These are phyloP conservation scores for Athetis lepigone DNA, from an alignment of 2,888 invertebrate genomes.

Conservation along the genomic window DNA sequence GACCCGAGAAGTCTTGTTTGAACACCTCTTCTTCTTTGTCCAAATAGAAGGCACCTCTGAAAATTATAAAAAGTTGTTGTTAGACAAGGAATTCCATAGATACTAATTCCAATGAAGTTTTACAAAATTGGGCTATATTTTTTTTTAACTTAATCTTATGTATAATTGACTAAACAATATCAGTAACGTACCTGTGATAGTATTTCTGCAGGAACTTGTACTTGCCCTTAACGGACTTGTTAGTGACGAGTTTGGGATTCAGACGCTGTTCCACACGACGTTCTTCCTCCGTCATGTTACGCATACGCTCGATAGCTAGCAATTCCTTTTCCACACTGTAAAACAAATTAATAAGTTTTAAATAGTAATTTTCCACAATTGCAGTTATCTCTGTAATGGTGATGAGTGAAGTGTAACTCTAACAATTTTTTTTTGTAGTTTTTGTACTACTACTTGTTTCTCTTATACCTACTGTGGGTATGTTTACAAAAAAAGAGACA, in stretches of 20 bases:
- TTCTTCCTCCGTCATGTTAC: constrained; percentile 99
- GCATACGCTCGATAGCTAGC: constrained; percentile 96
- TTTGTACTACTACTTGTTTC: no score
- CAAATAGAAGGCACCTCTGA: constrained; percentile 98
- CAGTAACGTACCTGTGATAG: constrained; percentile 93
- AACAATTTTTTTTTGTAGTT: no score
- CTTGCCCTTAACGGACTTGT: constrained; percentile 98
- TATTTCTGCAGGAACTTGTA: constrained; percentile 99
- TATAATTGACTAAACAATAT: neutral
- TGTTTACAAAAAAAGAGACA: no score
- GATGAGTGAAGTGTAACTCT: no score
- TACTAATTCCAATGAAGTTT: no score
- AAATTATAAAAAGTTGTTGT: constrained; percentile 47
- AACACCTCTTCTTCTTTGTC: constrained; percentile 97
- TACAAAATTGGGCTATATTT: no score
- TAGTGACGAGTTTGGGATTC: constrained; percentile 98
- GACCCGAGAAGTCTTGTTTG: constrained; percentile 98
- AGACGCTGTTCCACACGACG: constrained; percentile 96
- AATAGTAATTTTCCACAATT: no score
- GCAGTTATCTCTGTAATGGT: no score
- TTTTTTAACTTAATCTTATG: neutral
- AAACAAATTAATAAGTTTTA: no score
- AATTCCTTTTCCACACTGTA: constrained; percentile 96
- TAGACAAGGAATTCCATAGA: no score
- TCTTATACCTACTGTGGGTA: no score